Evolutionary conservation across 1,140 invertebrate genomes (phyloP).

Genomic region (Metopolophium dirhodum): DNA sequence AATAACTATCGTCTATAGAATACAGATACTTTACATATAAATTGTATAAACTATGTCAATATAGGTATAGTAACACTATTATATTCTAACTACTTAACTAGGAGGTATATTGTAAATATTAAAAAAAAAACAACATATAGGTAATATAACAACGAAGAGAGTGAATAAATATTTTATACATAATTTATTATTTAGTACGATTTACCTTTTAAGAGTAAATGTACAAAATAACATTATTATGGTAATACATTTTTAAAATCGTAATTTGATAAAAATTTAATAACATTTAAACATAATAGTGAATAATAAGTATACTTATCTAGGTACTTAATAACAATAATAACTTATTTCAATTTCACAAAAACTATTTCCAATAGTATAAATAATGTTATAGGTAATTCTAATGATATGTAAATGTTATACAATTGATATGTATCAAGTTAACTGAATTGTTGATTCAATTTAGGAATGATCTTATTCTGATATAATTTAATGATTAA

Average conservation of each 20-base stretch:
- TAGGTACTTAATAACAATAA: not conserved
- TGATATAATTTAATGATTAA: slow-evolving; percentile 26
- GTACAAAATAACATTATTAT: not conserved
- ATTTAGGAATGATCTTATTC: not conserved
- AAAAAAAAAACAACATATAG: not conserved
- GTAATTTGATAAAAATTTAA: slow-evolving; percentile 9
- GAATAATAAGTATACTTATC: slow-evolving; percentile 7
- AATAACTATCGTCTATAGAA: not conserved
- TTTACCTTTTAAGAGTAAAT: not conserved
- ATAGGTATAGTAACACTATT: not conserved
- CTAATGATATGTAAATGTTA: slow-evolving; percentile 15
- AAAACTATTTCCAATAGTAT: not conserved
- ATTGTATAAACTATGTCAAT: not conserved
- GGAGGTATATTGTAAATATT: not conserved
- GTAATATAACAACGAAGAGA: not conserved
- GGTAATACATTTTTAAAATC: not conserved
- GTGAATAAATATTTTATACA: not conserved
- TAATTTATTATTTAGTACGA: not conserved
- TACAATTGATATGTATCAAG: slow-evolving; percentile 40
- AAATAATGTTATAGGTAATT: not conserved
- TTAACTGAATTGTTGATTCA: not conserved
- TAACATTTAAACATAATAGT: slow-evolving; percentile 25
- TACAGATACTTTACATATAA: not conserved
- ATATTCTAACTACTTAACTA: not conserved
- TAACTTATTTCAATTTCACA: not conserved